phyloP scores from a whole-genome alignment of 2,113 vertebrate species.

The Apteryx owenii region DNA sequence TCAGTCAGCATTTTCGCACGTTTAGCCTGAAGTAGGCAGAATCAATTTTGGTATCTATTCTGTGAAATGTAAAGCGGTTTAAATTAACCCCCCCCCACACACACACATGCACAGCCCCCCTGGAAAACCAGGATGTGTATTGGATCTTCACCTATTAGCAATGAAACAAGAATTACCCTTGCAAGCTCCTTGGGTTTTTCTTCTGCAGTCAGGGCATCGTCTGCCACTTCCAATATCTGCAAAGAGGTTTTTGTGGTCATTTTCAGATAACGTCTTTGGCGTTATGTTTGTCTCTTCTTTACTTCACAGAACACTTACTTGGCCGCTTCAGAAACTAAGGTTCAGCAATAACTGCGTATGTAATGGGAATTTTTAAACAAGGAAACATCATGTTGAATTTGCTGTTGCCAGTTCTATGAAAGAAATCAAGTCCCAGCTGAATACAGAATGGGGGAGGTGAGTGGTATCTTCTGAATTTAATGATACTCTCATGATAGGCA shows the following conservation, averaged over 20 bases:
- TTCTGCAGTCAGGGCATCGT: background rate
- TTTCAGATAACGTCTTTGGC: background rate
- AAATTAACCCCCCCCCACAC: conserved; percentile 28
- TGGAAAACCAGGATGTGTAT: conserved; percentile 11
- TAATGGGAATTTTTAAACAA: background rate
- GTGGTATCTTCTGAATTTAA: background rate
- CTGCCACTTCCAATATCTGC: conserved; percentile 43
- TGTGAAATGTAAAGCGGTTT: conserved; percentile 32
- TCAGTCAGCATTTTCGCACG: conserved; percentile 76
- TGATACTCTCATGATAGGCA: accelerated
- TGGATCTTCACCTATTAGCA: conserved; percentile 29
- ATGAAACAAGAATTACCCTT: conserved; percentile 23
- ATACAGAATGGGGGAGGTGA: too few species aligned
- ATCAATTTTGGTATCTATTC: conserved; percentile 74
- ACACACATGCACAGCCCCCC: background rate
- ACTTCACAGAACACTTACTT: background rate
- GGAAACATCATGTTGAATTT: background rate
- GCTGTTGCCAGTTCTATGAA: background rate
- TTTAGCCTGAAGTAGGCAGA: conserved; percentile 62
- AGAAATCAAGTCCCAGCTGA: background rate
- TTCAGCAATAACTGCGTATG: background rate
- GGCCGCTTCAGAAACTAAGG: background rate
- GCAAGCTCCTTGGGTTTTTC: conserved; percentile 36
- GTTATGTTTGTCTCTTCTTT: background rate
- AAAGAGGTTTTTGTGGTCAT: background rate